Conservation (phyloP, 2,888 invertebrate species). For the Melolontha melolontha region DNA sequence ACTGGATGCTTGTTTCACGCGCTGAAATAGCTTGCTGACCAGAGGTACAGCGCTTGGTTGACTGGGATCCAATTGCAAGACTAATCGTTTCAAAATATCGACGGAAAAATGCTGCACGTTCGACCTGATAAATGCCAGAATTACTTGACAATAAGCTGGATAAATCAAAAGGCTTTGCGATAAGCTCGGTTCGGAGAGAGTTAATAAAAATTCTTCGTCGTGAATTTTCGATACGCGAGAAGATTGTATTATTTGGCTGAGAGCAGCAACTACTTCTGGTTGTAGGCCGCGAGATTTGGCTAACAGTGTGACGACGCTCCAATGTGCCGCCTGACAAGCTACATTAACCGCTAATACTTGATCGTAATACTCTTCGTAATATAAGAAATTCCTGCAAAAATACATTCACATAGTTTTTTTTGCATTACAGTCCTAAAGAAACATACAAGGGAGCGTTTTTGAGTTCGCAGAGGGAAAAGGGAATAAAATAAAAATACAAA, state of each 20-base stretch:
- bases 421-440: too few species aligned
- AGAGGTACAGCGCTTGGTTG: conserved; percentile 68
- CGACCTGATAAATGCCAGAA: conserved; percentile 59
- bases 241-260: conserved; percentile 67
- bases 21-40: conserved; percentile 61
- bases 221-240: conserved; percentile 55
- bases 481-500: too few species aligned
- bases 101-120: conserved; percentile 58
- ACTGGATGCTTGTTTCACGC: conserved; percentile 57
- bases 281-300: conserved; percentile 68
- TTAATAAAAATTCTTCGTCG: conserved; percentile 59
- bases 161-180: conserved; percentile 61
- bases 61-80: conserved; percentile 73
- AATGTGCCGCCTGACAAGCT: conserved; percentile 73
- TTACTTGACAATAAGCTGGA: conserved; percentile 58
- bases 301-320: conserved; percentile 69
- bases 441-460: too few species aligned
- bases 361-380: conserved; percentile 74
- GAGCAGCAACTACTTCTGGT: conserved; percentile 69
- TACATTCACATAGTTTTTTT: neutral
- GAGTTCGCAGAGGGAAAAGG: too few species aligned
- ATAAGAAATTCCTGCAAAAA: conserved; percentile 68
- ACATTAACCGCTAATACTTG: conserved; percentile 74
- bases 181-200: conserved; percentile 62
- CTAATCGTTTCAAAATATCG: conserved; percentile 65